phyloP scores from a whole-genome alignment of 2,888 invertebrate genomes.

The Pheosia tremula region DNA sequence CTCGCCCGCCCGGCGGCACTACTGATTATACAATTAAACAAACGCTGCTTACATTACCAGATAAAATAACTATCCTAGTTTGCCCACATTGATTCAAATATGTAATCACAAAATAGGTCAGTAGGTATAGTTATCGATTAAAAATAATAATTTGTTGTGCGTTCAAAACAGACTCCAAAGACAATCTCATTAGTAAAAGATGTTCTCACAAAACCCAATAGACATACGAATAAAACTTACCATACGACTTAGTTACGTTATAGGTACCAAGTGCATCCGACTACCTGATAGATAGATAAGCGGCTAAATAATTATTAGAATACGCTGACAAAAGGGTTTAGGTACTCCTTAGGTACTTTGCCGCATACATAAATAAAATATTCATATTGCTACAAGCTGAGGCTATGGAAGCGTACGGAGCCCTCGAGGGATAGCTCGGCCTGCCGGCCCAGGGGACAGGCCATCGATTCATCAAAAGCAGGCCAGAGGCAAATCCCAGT shows the following conservation, averaged over 20 bases:
- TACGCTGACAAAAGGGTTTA: too few species aligned
- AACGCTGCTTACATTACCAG: constrained; percentile 29
- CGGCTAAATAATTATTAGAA: too few species aligned
- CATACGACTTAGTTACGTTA: too few species aligned
- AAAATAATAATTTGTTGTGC: too few species aligned
- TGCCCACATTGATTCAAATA: constrained; percentile 2
- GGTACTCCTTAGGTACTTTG: too few species aligned
- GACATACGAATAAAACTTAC: too few species aligned
- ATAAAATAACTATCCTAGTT: constrained; percentile 15
- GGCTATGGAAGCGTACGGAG: constrained; percentile 20
- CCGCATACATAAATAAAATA: neutral
- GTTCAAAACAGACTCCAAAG: too few species aligned
- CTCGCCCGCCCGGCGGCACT: constrained; percentile 50
- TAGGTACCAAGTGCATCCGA: too few species aligned
- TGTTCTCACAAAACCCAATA: too few species aligned
- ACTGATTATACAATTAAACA: constrained; percentile 47
- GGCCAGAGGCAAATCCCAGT: constrained; percentile 48
- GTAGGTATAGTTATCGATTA: too few species aligned
- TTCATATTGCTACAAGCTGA: constrained; percentile 32
- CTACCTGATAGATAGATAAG: too few species aligned
- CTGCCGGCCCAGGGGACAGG: constrained; percentile 46
- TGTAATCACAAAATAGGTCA: neutral
- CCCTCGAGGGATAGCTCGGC: constrained; percentile 42
- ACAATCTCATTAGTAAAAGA: too few species aligned
- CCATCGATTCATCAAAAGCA: constrained; percentile 65